Percentiles rank a stretch among this genome's conserved stretches.
Conservation (phyloP, 2,113 vertebrate species). For the Phrynosoma platyrhinos region DNA sequence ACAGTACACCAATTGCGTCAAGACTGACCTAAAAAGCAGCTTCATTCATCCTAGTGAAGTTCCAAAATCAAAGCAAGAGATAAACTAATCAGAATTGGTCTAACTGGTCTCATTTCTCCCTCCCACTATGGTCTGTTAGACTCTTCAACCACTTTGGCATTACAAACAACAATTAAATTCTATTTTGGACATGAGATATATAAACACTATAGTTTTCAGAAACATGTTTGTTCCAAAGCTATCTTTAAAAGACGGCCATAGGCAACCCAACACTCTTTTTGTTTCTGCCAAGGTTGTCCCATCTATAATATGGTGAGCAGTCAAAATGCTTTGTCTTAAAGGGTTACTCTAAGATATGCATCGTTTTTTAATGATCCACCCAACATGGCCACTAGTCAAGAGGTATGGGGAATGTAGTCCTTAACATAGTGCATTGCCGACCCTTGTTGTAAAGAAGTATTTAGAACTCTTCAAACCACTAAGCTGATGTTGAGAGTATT, state of each 20-base stretch:
- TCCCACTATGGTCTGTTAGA: background rate
- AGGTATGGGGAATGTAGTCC: too few relatives aligned
- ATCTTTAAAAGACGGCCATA: background rate
- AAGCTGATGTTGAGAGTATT: background rate
- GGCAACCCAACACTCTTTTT: background rate
- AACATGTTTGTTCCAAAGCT: constrained; percentile 7
- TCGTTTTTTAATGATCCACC: too few relatives aligned
- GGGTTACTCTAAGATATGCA: background rate
- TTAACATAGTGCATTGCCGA: too few relatives aligned
- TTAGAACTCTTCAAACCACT: too few relatives aligned
- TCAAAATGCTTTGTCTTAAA: background rate
- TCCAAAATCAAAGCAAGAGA: background rate
- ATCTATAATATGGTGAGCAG: background rate
- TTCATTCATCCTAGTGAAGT: constrained; percentile 3
- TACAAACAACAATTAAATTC: constrained; percentile 25
- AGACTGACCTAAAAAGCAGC: background rate
- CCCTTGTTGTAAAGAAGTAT: too few relatives aligned
- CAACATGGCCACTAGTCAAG: too few relatives aligned
- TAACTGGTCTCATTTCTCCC: background rate
- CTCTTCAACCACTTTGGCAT: constrained; percentile 43
- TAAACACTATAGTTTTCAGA: background rate
- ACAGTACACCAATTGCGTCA: background rate
- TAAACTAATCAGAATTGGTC: background rate
- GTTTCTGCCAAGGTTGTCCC: background rate
- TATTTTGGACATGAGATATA: background rate